A percentile compares a stretch with the other conserved stretches of the same genome.
Evolutionary conservation across 2,888 invertebrate species (phyloP).

Genomic region (Odontocerum albicorne): DNA sequence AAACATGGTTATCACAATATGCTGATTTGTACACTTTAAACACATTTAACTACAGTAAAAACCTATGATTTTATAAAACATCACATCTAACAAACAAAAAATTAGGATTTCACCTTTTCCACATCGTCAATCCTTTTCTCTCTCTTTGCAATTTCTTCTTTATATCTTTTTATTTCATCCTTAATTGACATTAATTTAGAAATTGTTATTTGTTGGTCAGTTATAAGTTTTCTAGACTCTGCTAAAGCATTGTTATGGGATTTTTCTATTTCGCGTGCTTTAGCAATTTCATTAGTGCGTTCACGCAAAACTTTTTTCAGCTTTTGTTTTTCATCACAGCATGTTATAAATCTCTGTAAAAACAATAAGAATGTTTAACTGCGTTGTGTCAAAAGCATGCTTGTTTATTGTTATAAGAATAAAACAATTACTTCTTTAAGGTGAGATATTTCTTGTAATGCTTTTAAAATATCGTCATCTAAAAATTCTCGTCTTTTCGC

Average conservation of each 20-base stretch:
- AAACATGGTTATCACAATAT: no score
- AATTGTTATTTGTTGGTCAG: constrained; percentile 29
- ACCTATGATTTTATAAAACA: no score
- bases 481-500: constrained; percentile 1
- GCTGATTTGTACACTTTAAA: no score
- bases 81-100: no score
- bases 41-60: no score
- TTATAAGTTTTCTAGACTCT: constrained; percentile 26
- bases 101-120: constrained; percentile 17
- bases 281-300: constrained; percentile 43
- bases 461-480: constrained; percentile 29
- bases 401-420: neutral
- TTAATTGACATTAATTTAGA: constrained; percentile 27
- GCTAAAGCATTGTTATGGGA: constrained; percentile 40
- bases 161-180: constrained; percentile 29
- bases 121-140: constrained; percentile 23
- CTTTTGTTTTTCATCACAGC: neutral
- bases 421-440: constrained; percentile 13
- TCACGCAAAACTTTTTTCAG: constrained; percentile 5
- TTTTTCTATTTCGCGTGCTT: constrained; percentile 50
- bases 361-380: constrained; percentile 34
- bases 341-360: constrained; percentile 41
- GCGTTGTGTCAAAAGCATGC: neutral
- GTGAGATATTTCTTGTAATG: constrained; percentile 20
- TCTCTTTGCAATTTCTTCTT: constrained; percentile 20